A percentile compares a stretch with the other conserved stretches of the same genome.
Conservation (phyloP, 2,113 vertebrate genomes). For the Phrynocephalus versicolor region DNA sequence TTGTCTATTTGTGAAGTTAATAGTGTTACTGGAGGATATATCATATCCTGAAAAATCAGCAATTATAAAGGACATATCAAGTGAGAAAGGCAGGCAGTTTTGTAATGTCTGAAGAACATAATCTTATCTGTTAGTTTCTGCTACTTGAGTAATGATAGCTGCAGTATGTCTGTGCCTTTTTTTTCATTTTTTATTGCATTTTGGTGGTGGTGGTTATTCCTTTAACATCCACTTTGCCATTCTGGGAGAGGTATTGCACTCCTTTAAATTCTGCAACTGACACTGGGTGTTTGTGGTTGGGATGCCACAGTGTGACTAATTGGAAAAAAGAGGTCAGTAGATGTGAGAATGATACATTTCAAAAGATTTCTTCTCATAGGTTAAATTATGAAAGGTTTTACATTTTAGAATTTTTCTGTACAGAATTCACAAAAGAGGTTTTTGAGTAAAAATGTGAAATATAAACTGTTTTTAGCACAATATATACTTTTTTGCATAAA, state of each 20-base stretch:
- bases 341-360: too few relatives aligned
- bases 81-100: not conserved
- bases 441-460: too few relatives aligned
- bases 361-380: too few relatives aligned
- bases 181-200: too few relatives aligned
- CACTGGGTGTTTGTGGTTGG: not conserved
- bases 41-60: constrained; percentile 7
- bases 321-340: too few relatives aligned
- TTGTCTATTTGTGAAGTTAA: not conserved
- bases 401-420: too few relatives aligned
- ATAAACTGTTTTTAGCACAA: too few relatives aligned
- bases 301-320: not conserved
- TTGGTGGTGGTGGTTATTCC: too few relatives aligned
- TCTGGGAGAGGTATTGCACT: not conserved
- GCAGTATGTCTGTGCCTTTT: not conserved
- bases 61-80: not conserved
- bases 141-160: not conserved
- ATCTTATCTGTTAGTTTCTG: not conserved
- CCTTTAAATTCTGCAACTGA: not conserved
- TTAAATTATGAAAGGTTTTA: too few relatives aligned
- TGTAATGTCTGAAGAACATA: constrained; percentile 23
- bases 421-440: too few relatives aligned
- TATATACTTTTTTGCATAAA: too few relatives aligned
- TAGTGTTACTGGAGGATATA: not conserved
- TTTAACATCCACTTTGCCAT: not conserved